Conservation (phyloP, 1,140 invertebrate species). For the Sesamia nonagrioides region DNA sequence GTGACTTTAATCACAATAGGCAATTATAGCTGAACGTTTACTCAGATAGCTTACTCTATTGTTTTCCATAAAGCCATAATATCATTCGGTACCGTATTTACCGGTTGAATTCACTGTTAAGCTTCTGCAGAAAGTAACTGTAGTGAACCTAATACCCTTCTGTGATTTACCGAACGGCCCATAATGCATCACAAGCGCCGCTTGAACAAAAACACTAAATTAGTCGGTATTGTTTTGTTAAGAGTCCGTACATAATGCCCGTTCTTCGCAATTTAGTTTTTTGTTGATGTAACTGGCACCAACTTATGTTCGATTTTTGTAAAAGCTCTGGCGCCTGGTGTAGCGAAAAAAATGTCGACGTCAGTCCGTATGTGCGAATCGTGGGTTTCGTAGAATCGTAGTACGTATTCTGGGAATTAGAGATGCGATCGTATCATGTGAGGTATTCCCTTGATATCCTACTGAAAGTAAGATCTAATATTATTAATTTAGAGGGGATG, state of each 20-base stretch:
- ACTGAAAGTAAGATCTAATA: neutral
- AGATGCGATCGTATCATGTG: conserved; percentile 58
- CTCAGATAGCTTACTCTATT: neutral
- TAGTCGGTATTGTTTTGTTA: conserved; percentile 77
- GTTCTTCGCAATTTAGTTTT: conserved; percentile 70
- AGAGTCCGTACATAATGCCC: conserved; percentile 68
- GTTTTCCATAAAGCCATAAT: conserved; percentile 15
- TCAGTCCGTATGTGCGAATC: conserved; percentile 73
- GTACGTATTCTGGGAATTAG: conserved; percentile 70
- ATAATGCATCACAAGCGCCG: conserved; percentile 56
- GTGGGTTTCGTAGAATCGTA: conserved; percentile 66
- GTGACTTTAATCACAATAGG: conserved; percentile 31
- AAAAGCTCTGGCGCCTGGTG: conserved; percentile 81
- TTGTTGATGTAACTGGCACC: conserved; percentile 54
- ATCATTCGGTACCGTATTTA: conserved; percentile 20
- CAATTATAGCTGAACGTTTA: conserved; percentile 7
- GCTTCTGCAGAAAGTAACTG: conserved; percentile 43
- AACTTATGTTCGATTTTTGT: conserved; percentile 55
- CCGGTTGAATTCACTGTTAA: conserved; percentile 33
- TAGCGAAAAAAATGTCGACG: conserved; percentile 68
- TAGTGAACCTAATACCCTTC: conserved; percentile 27
- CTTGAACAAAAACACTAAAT: conserved; percentile 66
- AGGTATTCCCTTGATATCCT: conserved; percentile 28
- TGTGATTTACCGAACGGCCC: conserved; percentile 36
- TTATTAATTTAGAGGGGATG: neutral